Evolutionary conservation across 2,797 vertebrate genomes (phyloP).

Genomic region (Amniataba percoides): DNA sequence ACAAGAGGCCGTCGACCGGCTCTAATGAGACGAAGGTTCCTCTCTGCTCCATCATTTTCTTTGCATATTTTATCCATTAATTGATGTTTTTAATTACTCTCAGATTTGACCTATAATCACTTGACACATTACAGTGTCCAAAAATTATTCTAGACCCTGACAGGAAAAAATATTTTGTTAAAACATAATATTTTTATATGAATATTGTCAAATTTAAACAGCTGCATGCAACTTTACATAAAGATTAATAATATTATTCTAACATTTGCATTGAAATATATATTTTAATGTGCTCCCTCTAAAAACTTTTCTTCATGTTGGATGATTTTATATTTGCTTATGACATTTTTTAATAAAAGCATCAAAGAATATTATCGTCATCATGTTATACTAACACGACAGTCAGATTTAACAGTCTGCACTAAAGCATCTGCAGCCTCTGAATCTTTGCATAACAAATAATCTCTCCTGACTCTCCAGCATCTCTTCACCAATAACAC

Average conservation of each 20-base stretch:
- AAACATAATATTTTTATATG: neutral
- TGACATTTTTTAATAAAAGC: no score
- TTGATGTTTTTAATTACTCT: fast-evolving
- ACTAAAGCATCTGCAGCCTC: neutral
- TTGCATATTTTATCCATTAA: neutral
- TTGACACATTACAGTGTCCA: neutral
- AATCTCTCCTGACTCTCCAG: neutral
- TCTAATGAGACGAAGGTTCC: neutral
- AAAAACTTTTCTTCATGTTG: neutral
- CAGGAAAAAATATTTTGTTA: neutral
- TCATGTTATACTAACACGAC: neutral
- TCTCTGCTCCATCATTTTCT: neutral
- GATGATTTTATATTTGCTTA: no score
- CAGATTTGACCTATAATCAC: neutral
- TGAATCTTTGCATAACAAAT: neutral
- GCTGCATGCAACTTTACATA: neutral
- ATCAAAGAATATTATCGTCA: neutral
- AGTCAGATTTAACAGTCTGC: conserved; percentile 40
- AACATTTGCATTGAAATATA: neutral
- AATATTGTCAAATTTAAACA: neutral
- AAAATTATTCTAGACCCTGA: neutral
- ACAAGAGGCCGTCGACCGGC: neutral
- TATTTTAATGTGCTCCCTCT: neutral
- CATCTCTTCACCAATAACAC: conserved; percentile 25
- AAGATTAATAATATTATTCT: neutral